Percentiles rank a stretch among this genome's conserved stretches.
Conservation (phyloP, 2,113 vertebrate genomes). For the Microcebus jonahi region DNA sequence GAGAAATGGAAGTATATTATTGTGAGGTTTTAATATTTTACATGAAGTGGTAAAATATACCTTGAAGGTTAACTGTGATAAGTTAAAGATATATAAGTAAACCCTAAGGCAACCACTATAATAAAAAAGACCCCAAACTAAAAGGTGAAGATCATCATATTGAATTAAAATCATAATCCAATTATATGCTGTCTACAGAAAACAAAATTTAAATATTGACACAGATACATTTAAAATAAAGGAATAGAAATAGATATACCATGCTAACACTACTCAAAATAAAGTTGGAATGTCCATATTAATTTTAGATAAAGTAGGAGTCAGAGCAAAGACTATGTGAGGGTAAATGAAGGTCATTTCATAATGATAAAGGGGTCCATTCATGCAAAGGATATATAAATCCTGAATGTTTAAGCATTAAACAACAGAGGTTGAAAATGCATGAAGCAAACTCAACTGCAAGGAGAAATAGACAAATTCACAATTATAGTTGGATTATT, state of each 20-base stretch:
- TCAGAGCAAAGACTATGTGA: neutral
- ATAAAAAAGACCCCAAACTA: neutral
- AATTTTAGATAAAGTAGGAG: slow-evolving; percentile 3
- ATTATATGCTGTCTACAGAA: neutral
- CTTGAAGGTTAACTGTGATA: neutral
- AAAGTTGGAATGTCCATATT: neutral
- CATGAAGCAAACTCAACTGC: neutral
- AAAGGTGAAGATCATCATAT: neutral
- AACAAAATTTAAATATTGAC: neutral
- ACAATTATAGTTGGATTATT: neutral
- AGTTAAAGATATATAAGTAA: neutral
- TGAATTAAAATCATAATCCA: neutral
- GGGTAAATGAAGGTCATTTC: neutral
- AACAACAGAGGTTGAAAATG: neutral
- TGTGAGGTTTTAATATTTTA: slow-evolving; percentile 15
- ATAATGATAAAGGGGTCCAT: neutral
- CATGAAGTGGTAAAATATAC: neutral
- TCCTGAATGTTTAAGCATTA: neutral
- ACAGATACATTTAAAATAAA: neutral
- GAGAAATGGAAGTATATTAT: neutral
- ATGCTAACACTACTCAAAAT: neutral
- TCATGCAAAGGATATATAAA: neutral
- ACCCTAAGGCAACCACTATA: neutral
- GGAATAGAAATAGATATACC: neutral
- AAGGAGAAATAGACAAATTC: neutral